These are phyloP conservation scores for Andrena minutula DNA, from an alignment of 2,888 invertebrate species.

Conservation along the genomic window DNA sequence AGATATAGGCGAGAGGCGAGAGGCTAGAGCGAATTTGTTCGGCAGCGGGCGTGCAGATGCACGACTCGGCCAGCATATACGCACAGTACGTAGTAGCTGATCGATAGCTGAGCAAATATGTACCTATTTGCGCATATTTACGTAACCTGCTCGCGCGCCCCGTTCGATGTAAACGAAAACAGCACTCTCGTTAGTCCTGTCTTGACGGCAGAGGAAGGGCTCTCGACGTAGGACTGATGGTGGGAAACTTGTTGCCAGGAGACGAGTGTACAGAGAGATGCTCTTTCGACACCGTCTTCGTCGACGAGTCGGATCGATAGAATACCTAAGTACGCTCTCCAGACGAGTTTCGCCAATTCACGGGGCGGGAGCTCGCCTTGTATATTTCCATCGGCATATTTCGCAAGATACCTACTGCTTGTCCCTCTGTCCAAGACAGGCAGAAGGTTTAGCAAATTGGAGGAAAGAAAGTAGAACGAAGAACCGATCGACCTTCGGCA, in stretches of 20 bases:
- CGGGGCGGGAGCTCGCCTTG: no score
- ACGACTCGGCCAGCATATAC: conserved; percentile 28
- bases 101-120: not conserved
- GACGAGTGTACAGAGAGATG: not conserved
- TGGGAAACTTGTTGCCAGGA: not conserved
- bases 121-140: not conserved
- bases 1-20: not conserved
- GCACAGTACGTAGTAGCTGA: conserved; percentile 29
- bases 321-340: not conserved
- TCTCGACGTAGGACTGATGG: not conserved
- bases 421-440: no score
- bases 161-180: not conserved
- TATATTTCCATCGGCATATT: no score
- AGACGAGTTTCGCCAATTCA: not conserved
- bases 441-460: no score
- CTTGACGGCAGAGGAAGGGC: not conserved
- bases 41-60: conserved; percentile 19
- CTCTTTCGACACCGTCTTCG: conserved; percentile 31
- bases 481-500: no score
- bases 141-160: not conserved
- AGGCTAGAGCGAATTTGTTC: not conserved
- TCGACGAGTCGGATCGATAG: conserved; percentile 31
- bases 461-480: no score
- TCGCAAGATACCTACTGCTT: no score
- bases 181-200: not conserved